Base-by-base conservation (phyloP, 1,140 invertebrate genomes). In the Lepeophtheirus salmonis region DNA sequence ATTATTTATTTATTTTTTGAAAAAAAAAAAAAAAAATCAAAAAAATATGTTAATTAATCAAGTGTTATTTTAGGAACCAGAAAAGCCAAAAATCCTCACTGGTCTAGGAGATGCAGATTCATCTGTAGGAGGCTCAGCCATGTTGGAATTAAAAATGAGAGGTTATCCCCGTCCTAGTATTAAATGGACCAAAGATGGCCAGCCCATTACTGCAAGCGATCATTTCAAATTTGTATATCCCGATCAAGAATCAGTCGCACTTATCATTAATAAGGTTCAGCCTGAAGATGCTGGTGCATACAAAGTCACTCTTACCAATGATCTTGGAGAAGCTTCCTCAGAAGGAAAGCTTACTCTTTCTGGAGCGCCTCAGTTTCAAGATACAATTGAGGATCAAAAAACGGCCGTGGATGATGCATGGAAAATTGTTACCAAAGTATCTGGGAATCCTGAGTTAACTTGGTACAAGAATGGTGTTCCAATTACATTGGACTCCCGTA, bases 141-240 rank as follows among this genome's bases (percentile, higher is more conserved):
- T 96, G 79, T 72, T 98, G 64, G 94, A 97, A 67, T 77, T 88
- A 17, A 81, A 86, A 68, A 84, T 94, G 62, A 62, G 54, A 21
- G 94, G 92, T 59, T 97, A 83, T 70, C 94, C 94, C 6, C 87
- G 59, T 17, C 59, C 59, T 16, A 61, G 24, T 53, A 61, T 61
- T 23, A 61, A 54, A 18, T 61, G 77, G 77, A 82, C 79, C 30
- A 86, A 90, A 67, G 82, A 89, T 63, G 86, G 84, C 0, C 77
- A 86, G 67, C 79, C 87, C 65, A 77, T 95, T 16, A 76, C 84
- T 64, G 77, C 84, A 12, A 82, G 84, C 61, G 81, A 82, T 1
- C 80, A 83, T 64, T 82, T 86, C 66, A 88, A 89, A 60, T 81
- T 90, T 65, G 74, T 97, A 2, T 89, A 88, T 74, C 90, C 92